phyloP scores from a whole-genome alignment of 2,888 invertebrate genomes.

The Coecobrya sp. region DNA sequence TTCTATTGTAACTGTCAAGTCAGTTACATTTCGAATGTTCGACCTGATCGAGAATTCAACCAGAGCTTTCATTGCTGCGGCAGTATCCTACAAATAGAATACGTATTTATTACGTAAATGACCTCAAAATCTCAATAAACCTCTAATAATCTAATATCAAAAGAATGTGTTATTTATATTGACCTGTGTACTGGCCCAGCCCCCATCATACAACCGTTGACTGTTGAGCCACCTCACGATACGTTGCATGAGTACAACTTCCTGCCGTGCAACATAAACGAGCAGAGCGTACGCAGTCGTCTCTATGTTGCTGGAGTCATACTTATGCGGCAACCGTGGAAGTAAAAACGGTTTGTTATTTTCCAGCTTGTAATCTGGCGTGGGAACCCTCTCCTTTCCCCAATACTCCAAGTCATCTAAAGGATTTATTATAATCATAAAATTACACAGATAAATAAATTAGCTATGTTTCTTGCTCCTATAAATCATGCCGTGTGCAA shows the following conservation, averaged over 20 bases:
- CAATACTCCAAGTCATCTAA: slow-evolving; percentile 94
- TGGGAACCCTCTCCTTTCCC: slow-evolving; percentile 93
- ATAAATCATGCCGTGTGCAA: background rate
- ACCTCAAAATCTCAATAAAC: slow-evolving; percentile 59
- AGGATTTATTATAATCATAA: slow-evolving; percentile 46
- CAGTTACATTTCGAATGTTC: slow-evolving; percentile 94
- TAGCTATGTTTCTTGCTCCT: background rate
- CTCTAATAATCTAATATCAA: slow-evolving; percentile 13
- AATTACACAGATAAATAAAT: slow-evolving; percentile 9
- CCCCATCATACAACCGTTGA: slow-evolving; percentile 95
- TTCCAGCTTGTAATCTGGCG: slow-evolving; percentile 94
- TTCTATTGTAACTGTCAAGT: slow-evolving; percentile 93
- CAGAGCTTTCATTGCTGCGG: slow-evolving; percentile 95
- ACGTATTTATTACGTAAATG: slow-evolving; percentile 42
- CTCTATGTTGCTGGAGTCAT: slow-evolving; percentile 97
- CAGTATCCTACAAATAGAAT: slow-evolving; percentile 91
- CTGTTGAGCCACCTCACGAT: slow-evolving; percentile 97
- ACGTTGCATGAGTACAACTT: slow-evolving; percentile 92
- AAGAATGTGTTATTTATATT: slow-evolving; percentile 40
- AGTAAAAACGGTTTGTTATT: slow-evolving; percentile 97
- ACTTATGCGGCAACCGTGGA: slow-evolving; percentile 95
- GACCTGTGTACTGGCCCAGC: slow-evolving; percentile 95
- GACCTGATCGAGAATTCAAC: slow-evolving; percentile 96
- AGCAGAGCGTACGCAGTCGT: slow-evolving; percentile 97
- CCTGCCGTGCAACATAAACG: slow-evolving; percentile 95